Conservation (phyloP, 2,888 invertebrate genomes). For the Yponomeuta cagnagella region DNA sequence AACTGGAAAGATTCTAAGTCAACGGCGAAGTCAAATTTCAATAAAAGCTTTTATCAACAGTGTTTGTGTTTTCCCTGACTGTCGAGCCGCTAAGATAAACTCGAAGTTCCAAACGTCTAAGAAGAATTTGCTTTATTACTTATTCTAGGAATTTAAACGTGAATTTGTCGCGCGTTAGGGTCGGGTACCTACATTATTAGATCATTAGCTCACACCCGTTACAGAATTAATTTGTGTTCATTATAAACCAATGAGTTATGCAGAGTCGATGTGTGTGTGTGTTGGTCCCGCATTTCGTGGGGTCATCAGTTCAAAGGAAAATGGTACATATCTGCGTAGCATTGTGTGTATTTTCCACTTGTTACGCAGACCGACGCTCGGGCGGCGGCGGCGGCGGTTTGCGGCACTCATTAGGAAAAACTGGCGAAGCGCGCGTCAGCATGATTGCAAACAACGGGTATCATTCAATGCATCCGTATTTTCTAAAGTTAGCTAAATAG, state of each 20-base stretch:
- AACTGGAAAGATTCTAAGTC: slow-evolving; percentile 10
- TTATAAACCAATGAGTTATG: not conserved
- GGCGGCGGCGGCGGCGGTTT: not conserved
- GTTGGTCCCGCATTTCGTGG: not conserved
- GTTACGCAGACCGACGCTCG: slow-evolving; percentile 26
- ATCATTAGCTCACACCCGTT: not conserved
- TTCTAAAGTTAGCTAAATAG: too few relatives aligned
- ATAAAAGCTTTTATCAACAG: slow-evolving; percentile 34
- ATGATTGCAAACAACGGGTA: too few relatives aligned
- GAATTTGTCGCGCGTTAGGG: slow-evolving; percentile 18
- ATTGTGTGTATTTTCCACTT: slow-evolving; percentile 42
- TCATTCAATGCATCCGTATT: too few relatives aligned
- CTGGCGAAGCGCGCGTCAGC: too few relatives aligned
- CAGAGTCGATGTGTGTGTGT: not conserved
- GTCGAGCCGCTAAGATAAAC: slow-evolving; percentile 31
- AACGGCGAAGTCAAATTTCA: slow-evolving; percentile 21
- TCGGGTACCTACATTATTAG: not conserved
- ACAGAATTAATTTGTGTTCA: not conserved
- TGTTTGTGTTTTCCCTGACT: slow-evolving; percentile 47
- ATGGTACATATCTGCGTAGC: slow-evolving; percentile 40
- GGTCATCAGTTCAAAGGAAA: slow-evolving; percentile 35
- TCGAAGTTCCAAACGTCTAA: slow-evolving; percentile 20
- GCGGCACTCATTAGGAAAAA: slow-evolving; percentile 8
- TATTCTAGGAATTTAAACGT: slow-evolving; percentile 22
- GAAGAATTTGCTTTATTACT: slow-evolving; percentile 42